Evolutionary conservation across 1,140 invertebrate species (phyloP).

Genomic region (Notospermus geniculatus): DNA sequence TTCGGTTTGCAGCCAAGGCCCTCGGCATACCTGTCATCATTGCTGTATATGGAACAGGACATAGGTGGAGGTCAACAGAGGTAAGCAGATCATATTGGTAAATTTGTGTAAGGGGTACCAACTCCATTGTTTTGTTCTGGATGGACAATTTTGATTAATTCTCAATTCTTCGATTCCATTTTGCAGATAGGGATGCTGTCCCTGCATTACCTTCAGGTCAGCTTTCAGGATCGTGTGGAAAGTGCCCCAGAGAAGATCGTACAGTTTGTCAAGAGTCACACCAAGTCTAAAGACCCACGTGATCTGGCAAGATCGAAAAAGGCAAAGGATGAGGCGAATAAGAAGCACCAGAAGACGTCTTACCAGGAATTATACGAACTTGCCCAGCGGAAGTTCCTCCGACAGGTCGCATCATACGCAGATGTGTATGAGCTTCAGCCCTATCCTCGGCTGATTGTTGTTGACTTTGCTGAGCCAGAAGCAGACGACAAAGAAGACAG

Average conservation of each 20-base stretch:
- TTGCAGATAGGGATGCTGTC: slow-evolving; percentile 43
- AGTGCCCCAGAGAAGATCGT: slow-evolving; percentile 25
- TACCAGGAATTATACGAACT: slow-evolving; percentile 48
- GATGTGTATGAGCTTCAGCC: slow-evolving; percentile 30
- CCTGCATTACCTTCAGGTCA: slow-evolving; percentile 34
- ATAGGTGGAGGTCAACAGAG: slow-evolving; percentile 45
- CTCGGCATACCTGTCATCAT: slow-evolving; percentile 41
- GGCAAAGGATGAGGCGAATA: slow-evolving; percentile 18
- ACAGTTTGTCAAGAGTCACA: slow-evolving; percentile 20
- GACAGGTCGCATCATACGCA: slow-evolving; percentile 39
- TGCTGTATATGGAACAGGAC: slow-evolving; percentile 41
- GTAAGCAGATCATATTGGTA: slow-evolving; percentile 25
- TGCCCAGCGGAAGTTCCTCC: slow-evolving; percentile 46
- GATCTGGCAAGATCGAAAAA: slow-evolving; percentile 11
- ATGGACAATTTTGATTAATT: no score
- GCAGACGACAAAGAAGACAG: background rate
- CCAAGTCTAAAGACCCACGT: slow-evolving; percentile 3
- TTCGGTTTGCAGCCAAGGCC: slow-evolving; percentile 44
- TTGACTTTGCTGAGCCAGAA: slow-evolving; percentile 26
- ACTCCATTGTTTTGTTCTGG: no score
- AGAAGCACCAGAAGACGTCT: slow-evolving; percentile 28
- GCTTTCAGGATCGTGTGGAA: slow-evolving; percentile 43
- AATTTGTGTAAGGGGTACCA: no score
- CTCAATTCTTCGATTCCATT: slow-evolving; percentile 15
- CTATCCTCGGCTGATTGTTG: slow-evolving; percentile 37